Evolutionary conservation across 2,888 invertebrate species (phyloP), one percentile per base, ranked within the genome.

Genomic region (Stenolophus ochropezus): DNA sequence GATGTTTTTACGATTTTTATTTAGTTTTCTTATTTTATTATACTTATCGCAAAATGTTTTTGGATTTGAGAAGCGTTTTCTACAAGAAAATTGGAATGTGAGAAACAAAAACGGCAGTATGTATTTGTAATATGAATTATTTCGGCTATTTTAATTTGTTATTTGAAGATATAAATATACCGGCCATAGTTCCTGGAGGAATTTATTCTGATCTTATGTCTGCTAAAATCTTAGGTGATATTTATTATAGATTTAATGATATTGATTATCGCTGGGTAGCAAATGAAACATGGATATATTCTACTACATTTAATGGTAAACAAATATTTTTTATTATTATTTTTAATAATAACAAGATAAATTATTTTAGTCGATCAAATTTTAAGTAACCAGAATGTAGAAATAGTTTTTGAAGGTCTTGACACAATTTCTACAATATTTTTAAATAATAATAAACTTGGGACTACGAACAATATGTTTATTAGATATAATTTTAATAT

Each of bases 391-490:
- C 86, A 89, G 27, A 88, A 89, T 81, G 85, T 92, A 8, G 87
- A 91, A 83, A 87, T 98, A 80, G 93, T 95, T 3, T 93, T 96
- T 82, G 93, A 97, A 85, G 98, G 98, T 0, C 88, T 98, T 61
- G 98, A 98, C 87, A 97, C 98, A 0, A 91, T 96, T 82, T 91
- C 96, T 1, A 91, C 89, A n/a, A 90, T 98, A 56, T 91, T 89
- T 85, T 83, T 98, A 8, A 98, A 98, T 88, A 92, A 91, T 11
- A 85, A 90, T 20, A 86, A 90, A 0, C 87, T 97, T 51, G 96
- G 94, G 0, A 87, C 87, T 27, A 92, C 94, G 0, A 90, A 93
- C 84, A 97, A 98, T 87, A 97, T 97, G 97, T 98, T 98, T 88
- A 90, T 94, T 4, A 91, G 93, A 87, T 96, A 97, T 86, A 90